Conservation (phyloP, 1,140 invertebrate species). For the Calosoma granatense region DNA sequence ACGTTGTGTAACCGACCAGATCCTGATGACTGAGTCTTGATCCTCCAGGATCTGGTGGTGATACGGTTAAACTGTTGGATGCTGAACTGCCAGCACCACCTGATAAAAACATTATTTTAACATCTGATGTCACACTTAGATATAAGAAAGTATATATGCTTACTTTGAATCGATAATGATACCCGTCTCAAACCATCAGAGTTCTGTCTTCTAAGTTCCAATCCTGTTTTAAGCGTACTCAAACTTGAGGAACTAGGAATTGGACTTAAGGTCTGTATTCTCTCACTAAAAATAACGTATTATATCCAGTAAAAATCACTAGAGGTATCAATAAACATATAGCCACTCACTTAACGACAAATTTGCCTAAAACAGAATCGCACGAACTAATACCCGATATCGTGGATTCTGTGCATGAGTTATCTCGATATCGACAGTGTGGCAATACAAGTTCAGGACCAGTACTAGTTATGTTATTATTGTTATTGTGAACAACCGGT, state of each 20-base stretch:
- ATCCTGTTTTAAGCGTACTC: constrained; percentile 29
- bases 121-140: no score
- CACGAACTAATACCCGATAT: constrained; percentile 68
- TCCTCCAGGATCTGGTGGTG: constrained; percentile 34
- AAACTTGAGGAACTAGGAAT: constrained; percentile 67
- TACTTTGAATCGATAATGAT: constrained; percentile 39
- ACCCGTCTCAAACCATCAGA: constrained; percentile 37
- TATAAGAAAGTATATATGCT: constrained; percentile 19
- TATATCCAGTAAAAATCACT: not conserved
- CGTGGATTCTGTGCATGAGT: constrained; percentile 58
- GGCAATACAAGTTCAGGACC: constrained; percentile 33
- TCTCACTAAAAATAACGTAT: constrained; percentile 15
- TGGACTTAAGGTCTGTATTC: constrained; percentile 62
- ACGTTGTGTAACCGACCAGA: constrained; percentile 68
- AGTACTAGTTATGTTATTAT: not conserved
- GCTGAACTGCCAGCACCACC: constrained; percentile 18
- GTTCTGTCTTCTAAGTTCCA: constrained; percentile 28
- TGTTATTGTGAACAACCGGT: not conserved
- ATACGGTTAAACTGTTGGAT: constrained; percentile 26
- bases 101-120: constrained; percentile 6
- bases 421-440: constrained; percentile 38
- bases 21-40: constrained; percentile 58
- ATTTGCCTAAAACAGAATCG: constrained; percentile 52
- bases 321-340: constrained; percentile 2
- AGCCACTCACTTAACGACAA: constrained; percentile 39